These are phyloP conservation scores for Okamejei kenojei DNA, from an alignment of 2,797 vertebrate genomes.

Conservation along the genomic window DNA sequence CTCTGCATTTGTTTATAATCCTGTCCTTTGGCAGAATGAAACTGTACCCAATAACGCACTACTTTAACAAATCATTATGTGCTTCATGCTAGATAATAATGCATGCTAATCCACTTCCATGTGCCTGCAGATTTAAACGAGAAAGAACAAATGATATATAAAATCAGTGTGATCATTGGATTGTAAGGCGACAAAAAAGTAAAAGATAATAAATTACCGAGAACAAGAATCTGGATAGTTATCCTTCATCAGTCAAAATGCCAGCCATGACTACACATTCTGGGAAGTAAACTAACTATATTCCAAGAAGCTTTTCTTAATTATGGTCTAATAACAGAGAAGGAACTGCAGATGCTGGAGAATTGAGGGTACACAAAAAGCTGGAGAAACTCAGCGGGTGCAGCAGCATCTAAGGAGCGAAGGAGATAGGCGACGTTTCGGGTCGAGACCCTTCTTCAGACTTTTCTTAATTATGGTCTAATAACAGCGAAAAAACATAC, in stretches of 20 bases:
- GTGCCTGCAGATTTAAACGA: background rate
- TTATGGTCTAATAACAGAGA: too few relatives aligned
- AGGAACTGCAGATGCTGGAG: too few relatives aligned
- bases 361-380: too few relatives aligned
- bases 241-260: background rate
- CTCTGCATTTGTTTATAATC: background rate
- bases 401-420: too few relatives aligned
- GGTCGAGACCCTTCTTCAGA: too few relatives aligned
- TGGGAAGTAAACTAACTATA: too few relatives aligned
- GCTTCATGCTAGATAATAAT: background rate
- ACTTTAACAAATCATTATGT: background rate
- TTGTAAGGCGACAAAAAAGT: too few relatives aligned
- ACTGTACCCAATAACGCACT: background rate
- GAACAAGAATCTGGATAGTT: background rate
- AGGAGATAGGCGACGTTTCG: too few relatives aligned
- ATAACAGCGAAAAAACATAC: too few relatives aligned
- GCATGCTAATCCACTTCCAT: background rate
- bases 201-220: background rate
- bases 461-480: too few relatives aligned
- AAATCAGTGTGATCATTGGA: background rate
- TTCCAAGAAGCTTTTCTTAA: too few relatives aligned
- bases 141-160: background rate
- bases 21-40: background rate
- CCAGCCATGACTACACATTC: background rate
- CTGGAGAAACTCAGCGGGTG: too few relatives aligned